Conservation (phyloP, 2,113 vertebrate genomes). For the Sylvilagus bachmani region DNA sequence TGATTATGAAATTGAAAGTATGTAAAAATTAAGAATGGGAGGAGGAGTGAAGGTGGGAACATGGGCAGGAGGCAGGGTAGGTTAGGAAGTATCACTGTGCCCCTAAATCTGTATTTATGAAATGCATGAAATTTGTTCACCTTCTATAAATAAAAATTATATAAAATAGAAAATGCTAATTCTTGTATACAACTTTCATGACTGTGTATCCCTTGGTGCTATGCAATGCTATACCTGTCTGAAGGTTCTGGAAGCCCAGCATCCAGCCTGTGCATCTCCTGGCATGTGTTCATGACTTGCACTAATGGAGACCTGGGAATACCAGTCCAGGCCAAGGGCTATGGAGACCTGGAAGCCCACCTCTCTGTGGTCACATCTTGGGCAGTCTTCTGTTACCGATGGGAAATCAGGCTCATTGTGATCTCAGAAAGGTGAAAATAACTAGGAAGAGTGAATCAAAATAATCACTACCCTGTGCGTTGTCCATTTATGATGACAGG, state of each 20-base stretch:
- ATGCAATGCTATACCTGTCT: too few relatives aligned
- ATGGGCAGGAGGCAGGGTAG: too few relatives aligned
- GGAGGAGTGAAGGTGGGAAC: too few relatives aligned
- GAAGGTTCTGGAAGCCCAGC: neutral
- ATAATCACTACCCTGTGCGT: neutral
- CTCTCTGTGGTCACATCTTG: neutral
- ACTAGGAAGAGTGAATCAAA: neutral
- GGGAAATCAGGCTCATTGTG: neutral
- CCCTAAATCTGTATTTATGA: too few relatives aligned
- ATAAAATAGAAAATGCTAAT: too few relatives aligned
- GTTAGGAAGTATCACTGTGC: too few relatives aligned
- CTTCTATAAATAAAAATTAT: too few relatives aligned
- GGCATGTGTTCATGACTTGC: fast-evolving
- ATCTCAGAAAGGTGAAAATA: neutral
- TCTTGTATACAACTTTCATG: neutral
- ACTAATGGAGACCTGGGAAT: neutral
- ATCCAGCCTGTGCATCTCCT: neutral
- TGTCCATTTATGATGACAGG: constrained; percentile 40
- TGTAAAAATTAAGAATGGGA: too few relatives aligned
- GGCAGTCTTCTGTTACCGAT: neutral
- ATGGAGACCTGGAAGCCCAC: fast-evolving
- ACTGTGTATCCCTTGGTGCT: neutral
- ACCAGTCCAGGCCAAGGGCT: neutral
- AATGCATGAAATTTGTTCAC: too few relatives aligned
- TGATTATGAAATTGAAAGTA: too few relatives aligned